phyloP scores from a whole-genome alignment of 1,140 invertebrate species.

The Plectrocnemia conspersa region DNA sequence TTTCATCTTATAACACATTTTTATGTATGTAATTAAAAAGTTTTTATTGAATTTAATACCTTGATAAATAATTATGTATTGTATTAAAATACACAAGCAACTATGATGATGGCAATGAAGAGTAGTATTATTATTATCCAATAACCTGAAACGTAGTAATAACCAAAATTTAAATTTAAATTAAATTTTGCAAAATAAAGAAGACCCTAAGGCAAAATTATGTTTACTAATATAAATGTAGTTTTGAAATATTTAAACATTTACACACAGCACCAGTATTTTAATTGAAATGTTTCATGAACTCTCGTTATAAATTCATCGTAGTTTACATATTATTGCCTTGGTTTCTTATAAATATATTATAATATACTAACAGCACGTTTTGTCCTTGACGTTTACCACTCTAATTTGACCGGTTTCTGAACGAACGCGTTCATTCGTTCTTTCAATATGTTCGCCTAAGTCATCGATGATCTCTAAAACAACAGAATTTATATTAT shows the following conservation, averaged over 20 bases:
- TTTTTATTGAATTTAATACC: not conserved
- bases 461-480: slow-evolving; percentile 77
- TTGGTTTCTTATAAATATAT: slow-evolving; percentile 14
- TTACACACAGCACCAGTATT: slow-evolving; percentile 1
- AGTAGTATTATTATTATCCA: slow-evolving; percentile 64
- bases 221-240: slow-evolving; percentile 13
- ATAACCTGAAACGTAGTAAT: slow-evolving; percentile 44
- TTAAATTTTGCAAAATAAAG: slow-evolving; percentile 4
- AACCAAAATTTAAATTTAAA: too few species aligned
- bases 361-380: slow-evolving; percentile 54
- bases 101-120: slow-evolving; percentile 55
- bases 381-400: slow-evolving; percentile 64
- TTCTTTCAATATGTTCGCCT: slow-evolving; percentile 66
- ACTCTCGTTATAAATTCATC: not conserved
- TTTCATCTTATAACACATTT: too few species aligned
- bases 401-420: slow-evolving; percentile 63
- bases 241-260: not conserved
- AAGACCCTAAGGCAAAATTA: slow-evolving; percentile 21
- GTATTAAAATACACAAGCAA: slow-evolving; percentile 37
- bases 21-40: too few species aligned
- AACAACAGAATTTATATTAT: too few species aligned
- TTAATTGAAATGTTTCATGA: not conserved
- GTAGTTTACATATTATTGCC: too few species aligned
- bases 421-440: slow-evolving; percentile 59
- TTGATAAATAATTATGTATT: not conserved